Conservation (phyloP, 2,888 invertebrate genomes). For the Zonitis immaculata region DNA sequence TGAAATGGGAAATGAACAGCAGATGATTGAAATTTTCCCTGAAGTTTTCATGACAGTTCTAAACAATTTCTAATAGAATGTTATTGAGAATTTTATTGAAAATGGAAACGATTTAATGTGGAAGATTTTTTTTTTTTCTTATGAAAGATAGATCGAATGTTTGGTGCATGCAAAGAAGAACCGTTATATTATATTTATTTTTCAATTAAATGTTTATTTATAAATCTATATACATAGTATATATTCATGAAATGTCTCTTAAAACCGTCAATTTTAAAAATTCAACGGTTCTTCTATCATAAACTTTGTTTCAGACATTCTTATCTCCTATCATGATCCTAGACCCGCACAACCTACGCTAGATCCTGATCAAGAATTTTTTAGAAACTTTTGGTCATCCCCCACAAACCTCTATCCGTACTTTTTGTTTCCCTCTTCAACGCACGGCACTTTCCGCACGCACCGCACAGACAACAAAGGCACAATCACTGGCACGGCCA, state of each 20-base stretch:
- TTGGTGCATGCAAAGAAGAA: neutral
- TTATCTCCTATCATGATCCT: constrained; percentile 55
- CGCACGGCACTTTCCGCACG: constrained; percentile 47
- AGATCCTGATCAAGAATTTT: constrained; percentile 53
- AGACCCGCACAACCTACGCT: constrained; percentile 55
- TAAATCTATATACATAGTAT: no score
- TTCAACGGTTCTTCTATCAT: constrained; percentile 20
- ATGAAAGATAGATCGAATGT: neutral
- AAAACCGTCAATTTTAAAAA: neutral
- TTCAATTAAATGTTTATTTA: neutral
- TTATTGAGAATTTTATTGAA: neutral
- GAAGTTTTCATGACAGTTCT: neutral
- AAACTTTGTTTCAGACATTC: constrained; percentile 55
- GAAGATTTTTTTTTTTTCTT: no score
- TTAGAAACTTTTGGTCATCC: constrained; percentile 55
- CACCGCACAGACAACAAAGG: constrained; percentile 42
- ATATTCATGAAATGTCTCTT: neutral
- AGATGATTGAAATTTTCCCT: neutral
- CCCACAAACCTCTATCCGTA: constrained; percentile 55
- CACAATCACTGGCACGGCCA: constrained; percentile 38
- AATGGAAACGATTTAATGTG: neutral
- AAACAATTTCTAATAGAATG: neutral
- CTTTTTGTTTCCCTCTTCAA: constrained; percentile 57
- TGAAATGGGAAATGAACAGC: neutral
- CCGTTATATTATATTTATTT: neutral